Percentiles rank a stretch among this genome's conserved stretches.
Conservation (phyloP, 2,113 vertebrate species). For the Anarrhichthys ocellatus region DNA sequence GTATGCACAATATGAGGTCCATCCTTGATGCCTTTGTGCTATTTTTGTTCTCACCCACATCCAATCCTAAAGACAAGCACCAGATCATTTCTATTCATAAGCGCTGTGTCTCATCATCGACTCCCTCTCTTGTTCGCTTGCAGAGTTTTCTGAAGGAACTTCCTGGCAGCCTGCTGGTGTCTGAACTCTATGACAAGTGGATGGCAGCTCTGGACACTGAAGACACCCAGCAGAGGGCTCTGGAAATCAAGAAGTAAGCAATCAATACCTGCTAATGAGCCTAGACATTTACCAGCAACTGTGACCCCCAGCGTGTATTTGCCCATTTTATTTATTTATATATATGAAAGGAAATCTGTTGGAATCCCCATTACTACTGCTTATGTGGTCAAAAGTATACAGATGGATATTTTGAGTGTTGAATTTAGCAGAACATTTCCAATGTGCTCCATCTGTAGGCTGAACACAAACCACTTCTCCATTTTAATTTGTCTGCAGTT, state of each 20-base stretch:
- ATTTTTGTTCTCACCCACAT: neutral
- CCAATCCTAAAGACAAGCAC: neutral
- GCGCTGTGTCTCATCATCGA: neutral
- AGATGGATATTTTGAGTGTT: constrained; percentile 56
- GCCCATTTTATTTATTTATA: neutral
- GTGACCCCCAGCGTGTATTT: neutral
- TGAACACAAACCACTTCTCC: constrained; percentile 56
- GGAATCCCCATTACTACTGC: constrained; percentile 5
- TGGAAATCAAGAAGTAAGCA: constrained; percentile 88
- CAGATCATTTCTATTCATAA: neutral
- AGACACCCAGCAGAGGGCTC: constrained; percentile 77
- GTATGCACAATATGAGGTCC: neutral
- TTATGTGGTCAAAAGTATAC: constrained; percentile 9
- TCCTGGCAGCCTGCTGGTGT: constrained; percentile 89
- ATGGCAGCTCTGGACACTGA: constrained; percentile 86
- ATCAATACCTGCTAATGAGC: neutral
- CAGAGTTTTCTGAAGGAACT: constrained; percentile 95
- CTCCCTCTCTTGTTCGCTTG: constrained; percentile 41
- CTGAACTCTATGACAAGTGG: constrained; percentile 88
- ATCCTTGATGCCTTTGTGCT: neutral
- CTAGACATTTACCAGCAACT: neutral
- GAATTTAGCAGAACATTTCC: constrained; percentile 54
- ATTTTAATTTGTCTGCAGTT: constrained; percentile 44
- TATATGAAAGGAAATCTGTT: neutral
- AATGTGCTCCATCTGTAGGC: constrained; percentile 49